Percentiles rank a stretch among this genome's conserved stretches.
phyloP scores from a whole-genome alignment of 2,888 invertebrate species.

The Rhabditophanes sp. region DNA sequence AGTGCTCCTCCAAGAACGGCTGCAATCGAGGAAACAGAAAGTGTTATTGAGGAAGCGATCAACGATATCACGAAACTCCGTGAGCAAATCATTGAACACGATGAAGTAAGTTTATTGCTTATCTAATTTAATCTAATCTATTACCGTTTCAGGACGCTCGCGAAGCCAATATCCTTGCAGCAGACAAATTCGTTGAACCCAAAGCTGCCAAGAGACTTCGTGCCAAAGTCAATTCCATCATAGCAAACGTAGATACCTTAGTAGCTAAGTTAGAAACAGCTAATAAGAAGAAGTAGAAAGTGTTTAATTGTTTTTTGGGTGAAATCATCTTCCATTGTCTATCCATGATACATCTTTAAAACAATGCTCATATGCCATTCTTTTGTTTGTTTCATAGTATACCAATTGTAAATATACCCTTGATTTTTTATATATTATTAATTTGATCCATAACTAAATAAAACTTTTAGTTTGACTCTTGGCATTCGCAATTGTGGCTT shows the following conservation, averaged over 20 bases:
- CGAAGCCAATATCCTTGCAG: slow-evolving; percentile 24
- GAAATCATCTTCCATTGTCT: no score
- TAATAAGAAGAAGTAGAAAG: background rate
- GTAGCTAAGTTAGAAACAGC: slow-evolving; percentile 26
- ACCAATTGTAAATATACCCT: no score
- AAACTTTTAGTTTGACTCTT: no score
- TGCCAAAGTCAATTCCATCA: slow-evolving; percentile 24
- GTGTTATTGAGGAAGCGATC: slow-evolving; percentile 27
- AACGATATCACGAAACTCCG: slow-evolving; percentile 31
- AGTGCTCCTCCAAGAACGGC: background rate
- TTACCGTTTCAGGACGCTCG: slow-evolving; percentile 25
- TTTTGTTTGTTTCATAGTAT: no score
- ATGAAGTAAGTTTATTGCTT: slow-evolving; percentile 17
- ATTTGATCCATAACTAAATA: no score
- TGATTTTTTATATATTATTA: no score
- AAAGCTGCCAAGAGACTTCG: slow-evolving; percentile 30
- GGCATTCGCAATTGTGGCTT: no score
- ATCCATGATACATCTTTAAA: no score
- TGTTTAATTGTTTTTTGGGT: background rate
- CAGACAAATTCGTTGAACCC: slow-evolving; percentile 23
- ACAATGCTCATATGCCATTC: no score
- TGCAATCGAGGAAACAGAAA: slow-evolving; percentile 2
- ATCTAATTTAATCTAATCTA: slow-evolving; percentile 4
- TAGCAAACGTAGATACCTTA: slow-evolving; percentile 27
- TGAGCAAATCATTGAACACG: slow-evolving; percentile 35